Conservation (phyloP, 2,888 invertebrate species). For the Zhengitettix transpicula region DNA sequence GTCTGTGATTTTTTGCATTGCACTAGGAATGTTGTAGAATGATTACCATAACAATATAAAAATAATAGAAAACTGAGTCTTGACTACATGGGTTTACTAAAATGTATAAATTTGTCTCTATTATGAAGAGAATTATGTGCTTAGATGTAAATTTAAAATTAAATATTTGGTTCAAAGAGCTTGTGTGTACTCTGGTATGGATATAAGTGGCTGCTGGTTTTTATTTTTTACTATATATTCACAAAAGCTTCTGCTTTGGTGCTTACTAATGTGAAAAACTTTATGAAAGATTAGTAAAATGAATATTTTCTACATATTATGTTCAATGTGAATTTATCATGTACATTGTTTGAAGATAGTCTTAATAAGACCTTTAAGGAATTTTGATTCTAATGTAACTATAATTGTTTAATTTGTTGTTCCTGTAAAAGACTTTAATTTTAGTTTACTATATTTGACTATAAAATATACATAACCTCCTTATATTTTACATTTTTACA, state of each 20-base stretch:
- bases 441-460: background rate
- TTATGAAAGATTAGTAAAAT: background rate
- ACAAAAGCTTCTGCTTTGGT: slow-evolving; percentile 8
- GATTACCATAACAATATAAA: background rate
- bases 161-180: background rate
- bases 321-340: no score
- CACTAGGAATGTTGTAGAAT: slow-evolving; percentile 5
- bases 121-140: no score
- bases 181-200: background rate
- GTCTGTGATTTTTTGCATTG: slow-evolving; percentile 12
- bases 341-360: no score
- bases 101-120: no score
- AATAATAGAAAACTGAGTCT: background rate
- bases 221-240: slow-evolving; percentile 4
- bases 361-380: no score
- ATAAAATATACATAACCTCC: background rate
- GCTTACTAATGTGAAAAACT: slow-evolving; percentile 6
- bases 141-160: no score
- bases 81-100: background rate
- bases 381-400: no score
- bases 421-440: background rate
- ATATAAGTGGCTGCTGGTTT: background rate
- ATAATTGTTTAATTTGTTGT: no score
- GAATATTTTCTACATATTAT: no score
- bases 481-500: background rate